Evolutionary conservation across 2,113 vertebrate species (phyloP), one percentile per base, ranked within the genome.

Genomic region (Bungarus multicinctus): DNA sequence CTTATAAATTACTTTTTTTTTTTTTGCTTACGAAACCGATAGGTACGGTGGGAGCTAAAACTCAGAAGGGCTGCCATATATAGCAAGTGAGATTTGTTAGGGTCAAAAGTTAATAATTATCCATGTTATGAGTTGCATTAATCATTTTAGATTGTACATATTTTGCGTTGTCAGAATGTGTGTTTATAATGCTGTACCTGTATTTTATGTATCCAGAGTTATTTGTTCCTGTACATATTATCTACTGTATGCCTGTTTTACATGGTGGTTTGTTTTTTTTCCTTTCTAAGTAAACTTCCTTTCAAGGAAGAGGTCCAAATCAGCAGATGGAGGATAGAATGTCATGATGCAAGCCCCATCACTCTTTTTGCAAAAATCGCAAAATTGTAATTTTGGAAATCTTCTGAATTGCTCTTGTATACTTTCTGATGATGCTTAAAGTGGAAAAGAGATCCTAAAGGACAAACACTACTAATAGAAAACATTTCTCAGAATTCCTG

Each of bases 221-320:
- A 53, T 53, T 53, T 53, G 14, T 53, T 53, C 12, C 50, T 11
- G 50, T 30, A 69, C 30, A 39, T 81, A 8, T 9, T 81, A 39
- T 18, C 6, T 20, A 74, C 69, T 18, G 16, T 18, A 74, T 74
- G 69, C 16, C 69, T 34, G 5, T 39, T 74, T 74, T 39, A 74
- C 11, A 64, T 27, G 3, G 7, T 27, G 11, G n/a, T n/a, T n/a
- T 69, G 2, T 16, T 2, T 0, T 12, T 2, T 18, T 1, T 1
- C 64, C n/a, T 74, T 69, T 34, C 69, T 34, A n/a, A 74, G 69
- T 34, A 4, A 34, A 74, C 14, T 69, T 74, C 30, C 12, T 34
- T 34, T 34, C 64, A 74, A 4, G 64, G 64, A 34, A 74, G n/a
- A 34, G 16, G 69, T 74, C 69, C 69, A 74, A 0, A 74, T 74